phyloP scores from a whole-genome alignment of 1,140 invertebrate genomes.

The Adelges cooleyi region DNA sequence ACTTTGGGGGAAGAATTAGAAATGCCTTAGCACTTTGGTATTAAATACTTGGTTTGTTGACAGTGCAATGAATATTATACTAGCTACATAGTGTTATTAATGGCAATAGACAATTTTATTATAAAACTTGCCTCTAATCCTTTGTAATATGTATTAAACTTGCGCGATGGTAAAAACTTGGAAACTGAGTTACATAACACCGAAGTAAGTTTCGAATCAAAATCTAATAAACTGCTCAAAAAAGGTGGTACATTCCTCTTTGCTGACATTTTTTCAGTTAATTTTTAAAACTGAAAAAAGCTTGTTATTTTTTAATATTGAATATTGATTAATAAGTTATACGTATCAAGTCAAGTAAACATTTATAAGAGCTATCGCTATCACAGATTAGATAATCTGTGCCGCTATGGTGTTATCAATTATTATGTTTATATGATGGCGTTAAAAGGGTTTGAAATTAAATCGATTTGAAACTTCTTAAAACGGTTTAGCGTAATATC shows the following conservation, averaged over 20 bases:
- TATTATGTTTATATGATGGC: neutral
- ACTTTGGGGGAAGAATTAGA: neutral
- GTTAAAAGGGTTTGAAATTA: too few species aligned
- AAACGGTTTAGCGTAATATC: neutral
- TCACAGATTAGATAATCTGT: too few species aligned
- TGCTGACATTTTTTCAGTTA: neutral
- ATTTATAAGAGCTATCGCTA: too few species aligned
- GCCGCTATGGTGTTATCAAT: neutral
- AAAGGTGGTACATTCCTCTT: neutral
- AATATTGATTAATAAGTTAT: too few species aligned
- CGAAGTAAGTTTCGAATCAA: neutral
- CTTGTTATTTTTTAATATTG: too few species aligned
- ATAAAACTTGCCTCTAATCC: constrained; percentile 8
- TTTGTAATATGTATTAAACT: constrained; percentile 13
- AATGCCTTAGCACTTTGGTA: too few species aligned
- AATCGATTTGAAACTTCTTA: too few species aligned
- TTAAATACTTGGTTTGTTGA: too few species aligned
- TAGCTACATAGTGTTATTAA: too few species aligned
- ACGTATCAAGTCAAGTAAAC: too few species aligned
- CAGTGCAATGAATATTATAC: too few species aligned
- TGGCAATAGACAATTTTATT: neutral
- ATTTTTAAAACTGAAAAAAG: too few species aligned
- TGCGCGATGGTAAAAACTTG: neutral
- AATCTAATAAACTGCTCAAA: neutral
- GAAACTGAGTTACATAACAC: neutral